phyloP scores from a whole-genome alignment of 2,113 vertebrate genomes.

The Rhagologus leucostigma region DNA sequence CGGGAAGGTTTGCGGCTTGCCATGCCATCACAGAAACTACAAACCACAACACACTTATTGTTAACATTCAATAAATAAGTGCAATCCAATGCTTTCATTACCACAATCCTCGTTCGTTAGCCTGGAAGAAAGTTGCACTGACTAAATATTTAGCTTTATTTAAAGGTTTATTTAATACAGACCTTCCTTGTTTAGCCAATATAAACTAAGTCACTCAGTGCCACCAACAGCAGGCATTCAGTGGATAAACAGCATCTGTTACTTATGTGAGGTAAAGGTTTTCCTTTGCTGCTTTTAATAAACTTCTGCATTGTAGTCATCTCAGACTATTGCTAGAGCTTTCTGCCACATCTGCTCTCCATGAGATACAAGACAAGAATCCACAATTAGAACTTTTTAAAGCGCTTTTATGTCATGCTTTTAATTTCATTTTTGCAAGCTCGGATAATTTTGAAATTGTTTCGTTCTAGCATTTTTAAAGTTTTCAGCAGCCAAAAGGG shows the following conservation, averaged over 20 bases:
- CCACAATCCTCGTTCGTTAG: neutral
- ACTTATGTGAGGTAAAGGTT: neutral
- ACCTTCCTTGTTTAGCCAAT: neutral
- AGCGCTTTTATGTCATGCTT: neutral
- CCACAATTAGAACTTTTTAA: neutral
- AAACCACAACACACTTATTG: no score
- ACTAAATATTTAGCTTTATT: neutral
- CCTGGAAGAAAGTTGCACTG: neutral
- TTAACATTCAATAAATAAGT: neutral
- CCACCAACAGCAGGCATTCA: neutral
- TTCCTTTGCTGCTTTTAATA: neutral
- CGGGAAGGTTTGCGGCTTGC: no score
- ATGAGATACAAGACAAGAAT: neutral
- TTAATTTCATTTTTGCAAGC: slow-evolving; percentile 18
- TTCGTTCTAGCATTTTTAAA: neutral
- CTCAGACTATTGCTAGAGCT: neutral
- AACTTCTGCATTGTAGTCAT: neutral
- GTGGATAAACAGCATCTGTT: neutral
- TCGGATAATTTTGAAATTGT: neutral
- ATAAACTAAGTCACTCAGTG: neutral
- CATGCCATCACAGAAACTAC: no score
- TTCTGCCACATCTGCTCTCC: neutral
- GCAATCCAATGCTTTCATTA: neutral
- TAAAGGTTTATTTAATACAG: neutral
- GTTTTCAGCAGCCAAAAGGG: neutral